Conservation (phyloP, 1,140 invertebrate species). For the Dolichoris vasculosae region DNA sequence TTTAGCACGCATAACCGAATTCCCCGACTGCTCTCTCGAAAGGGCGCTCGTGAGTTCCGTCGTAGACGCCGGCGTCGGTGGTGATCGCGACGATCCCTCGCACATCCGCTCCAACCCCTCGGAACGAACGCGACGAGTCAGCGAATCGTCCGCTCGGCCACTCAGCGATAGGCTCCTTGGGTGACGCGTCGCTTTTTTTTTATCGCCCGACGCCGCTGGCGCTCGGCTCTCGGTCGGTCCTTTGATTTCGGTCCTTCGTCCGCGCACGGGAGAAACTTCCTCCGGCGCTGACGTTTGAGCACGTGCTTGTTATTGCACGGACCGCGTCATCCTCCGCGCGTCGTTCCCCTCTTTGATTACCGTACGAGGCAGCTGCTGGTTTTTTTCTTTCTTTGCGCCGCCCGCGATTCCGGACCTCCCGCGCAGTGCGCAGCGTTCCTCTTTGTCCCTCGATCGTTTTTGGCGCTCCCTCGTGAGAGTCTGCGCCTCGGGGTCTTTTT, state of each 20-base stretch:
- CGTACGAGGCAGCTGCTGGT: slow-evolving; percentile 11
- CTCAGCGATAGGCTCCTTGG: not conserved
- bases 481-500: not conserved
- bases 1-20: no score
- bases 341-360: slow-evolving; percentile 17
- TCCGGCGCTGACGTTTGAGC: not conserved
- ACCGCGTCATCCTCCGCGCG: not conserved
- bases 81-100: not conserved
- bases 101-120: not conserved
- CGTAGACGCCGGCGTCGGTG: not conserved
- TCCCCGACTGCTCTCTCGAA: no score
- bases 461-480: not conserved
- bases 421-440: not conserved
- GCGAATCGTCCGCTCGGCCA: not conserved
- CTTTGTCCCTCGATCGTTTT: not conserved
- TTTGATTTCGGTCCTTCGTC: not conserved
- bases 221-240: not conserved
- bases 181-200: not conserved
- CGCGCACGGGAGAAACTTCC: not conserved
- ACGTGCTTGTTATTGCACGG: not conserved
- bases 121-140: no score
- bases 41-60: no score
- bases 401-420: slow-evolving; percentile 33
- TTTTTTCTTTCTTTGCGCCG: not conserved
- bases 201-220: not conserved